Percentiles rank a stretch among this genome's conserved stretches.
These are phyloP conservation scores for Orthosia gothica DNA, from an alignment of 2,888 invertebrate genomes.

Conservation along the genomic window DNA sequence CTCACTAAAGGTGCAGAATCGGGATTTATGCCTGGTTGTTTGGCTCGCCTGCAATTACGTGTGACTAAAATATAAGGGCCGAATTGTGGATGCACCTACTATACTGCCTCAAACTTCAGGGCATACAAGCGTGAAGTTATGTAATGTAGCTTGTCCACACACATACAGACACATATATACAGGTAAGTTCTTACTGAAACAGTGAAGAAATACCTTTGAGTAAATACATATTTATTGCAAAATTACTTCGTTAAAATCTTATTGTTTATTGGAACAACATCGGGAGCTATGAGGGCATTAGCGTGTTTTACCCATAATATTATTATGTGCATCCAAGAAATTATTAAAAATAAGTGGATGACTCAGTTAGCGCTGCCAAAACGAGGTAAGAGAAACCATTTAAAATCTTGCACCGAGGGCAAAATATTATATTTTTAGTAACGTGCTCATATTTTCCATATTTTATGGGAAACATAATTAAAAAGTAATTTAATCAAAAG, in stretches of 20 bases:
- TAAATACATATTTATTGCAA: neutral
- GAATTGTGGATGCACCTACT: too few relatives aligned
- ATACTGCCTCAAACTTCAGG: too few relatives aligned
- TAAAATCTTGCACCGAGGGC: neutral
- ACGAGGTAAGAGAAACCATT: neutral
- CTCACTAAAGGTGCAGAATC: too few relatives aligned
- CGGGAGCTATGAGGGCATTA: too few relatives aligned
- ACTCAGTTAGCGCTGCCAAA: neutral
- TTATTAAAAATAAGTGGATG: slow-evolving; percentile 6
- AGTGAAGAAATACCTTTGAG: too few relatives aligned
- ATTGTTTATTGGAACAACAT: neutral
- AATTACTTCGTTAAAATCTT: neutral
- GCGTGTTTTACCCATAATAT: neutral
- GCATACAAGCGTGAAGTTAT: too few relatives aligned
- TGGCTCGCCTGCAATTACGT: too few relatives aligned
- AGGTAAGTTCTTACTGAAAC: too few relatives aligned
- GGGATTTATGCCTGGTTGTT: too few relatives aligned
- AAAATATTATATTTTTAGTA: neutral
- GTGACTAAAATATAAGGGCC: too few relatives aligned
- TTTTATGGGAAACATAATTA: neutral
- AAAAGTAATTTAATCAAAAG: neutral
- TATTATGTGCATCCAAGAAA: neutral
- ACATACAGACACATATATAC: too few relatives aligned
- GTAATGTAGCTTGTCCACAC: too few relatives aligned
- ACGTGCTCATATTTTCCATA: neutral